phyloP scores from a whole-genome alignment of 2,113 vertebrate genomes.

The Gambusia affinis region DNA sequence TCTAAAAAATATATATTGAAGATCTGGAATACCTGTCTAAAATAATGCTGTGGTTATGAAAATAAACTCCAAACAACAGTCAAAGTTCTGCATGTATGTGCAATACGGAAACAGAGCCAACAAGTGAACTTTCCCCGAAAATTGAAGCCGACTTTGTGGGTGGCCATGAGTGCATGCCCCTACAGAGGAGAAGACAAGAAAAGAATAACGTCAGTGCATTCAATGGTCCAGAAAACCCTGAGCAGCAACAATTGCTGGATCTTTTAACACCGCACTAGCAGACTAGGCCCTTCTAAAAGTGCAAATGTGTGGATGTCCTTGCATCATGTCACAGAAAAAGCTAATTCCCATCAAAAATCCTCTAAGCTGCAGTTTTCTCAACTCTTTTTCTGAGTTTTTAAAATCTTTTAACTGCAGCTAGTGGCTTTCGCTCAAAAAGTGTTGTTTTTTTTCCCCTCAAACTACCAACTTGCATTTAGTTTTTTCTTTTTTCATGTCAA shows the following conservation, averaged over 20 bases:
- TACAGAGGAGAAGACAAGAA: background rate
- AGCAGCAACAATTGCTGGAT: background rate
- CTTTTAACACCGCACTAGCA: background rate
- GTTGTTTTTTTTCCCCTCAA: no score
- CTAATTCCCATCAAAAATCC: background rate
- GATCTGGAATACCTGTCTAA: background rate
- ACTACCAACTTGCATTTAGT: no score
- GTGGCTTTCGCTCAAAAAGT: no score
- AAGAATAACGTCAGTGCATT: background rate
- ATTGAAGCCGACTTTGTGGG: background rate
- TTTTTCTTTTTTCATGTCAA: no score
- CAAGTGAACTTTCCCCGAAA: background rate
- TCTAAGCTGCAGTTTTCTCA: no score
- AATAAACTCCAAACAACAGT: background rate
- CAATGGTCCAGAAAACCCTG: background rate
- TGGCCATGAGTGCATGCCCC: background rate
- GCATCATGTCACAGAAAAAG: background rate
- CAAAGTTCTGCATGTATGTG: background rate
- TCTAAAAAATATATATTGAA: background rate
- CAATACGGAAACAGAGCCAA: background rate
- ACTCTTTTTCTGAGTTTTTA: no score
- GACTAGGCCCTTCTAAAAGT: background rate
- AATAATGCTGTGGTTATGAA: background rate
- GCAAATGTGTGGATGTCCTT: background rate
- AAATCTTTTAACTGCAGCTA: no score